Conservation (phyloP, 2,113 vertebrate genomes). For the Baryphthengus martii region DNA sequence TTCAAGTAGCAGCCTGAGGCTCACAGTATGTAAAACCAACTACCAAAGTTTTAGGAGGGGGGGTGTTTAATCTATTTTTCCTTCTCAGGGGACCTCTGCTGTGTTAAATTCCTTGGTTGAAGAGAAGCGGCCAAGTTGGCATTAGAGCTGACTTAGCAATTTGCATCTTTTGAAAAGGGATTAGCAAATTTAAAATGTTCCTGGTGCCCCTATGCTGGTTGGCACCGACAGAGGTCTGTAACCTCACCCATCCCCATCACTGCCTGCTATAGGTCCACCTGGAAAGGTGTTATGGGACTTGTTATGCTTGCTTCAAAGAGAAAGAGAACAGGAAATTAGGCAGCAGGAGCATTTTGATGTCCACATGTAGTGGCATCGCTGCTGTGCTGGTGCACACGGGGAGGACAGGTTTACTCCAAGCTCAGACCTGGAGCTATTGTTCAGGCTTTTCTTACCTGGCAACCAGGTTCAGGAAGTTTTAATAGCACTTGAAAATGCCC, state of each 20-base stretch:
- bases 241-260: neutral
- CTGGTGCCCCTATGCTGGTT: neutral
- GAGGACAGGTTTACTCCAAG: neutral
- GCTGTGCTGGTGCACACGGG: neutral
- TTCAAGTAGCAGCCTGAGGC: conserved; percentile 59
- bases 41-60: conserved; percentile 25
- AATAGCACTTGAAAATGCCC: neutral
- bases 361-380: neutral
- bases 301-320: neutral
- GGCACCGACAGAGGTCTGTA: neutral
- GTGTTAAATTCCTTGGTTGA: conserved; percentile 34
- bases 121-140: conserved; percentile 24
- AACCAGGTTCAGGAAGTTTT: neutral
- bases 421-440: neutral
- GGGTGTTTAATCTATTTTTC: conserved; percentile 31
- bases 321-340: neutral
- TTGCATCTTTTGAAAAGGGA: conserved; percentile 30
- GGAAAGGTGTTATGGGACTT: neutral
- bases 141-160: conserved; percentile 16
- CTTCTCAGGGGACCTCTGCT: conserved; percentile 41
- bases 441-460: neutral
- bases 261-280: neutral
- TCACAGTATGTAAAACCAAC: conserved; percentile 56
- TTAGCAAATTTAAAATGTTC: neutral
- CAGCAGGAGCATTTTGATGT: neutral